Base-by-base conservation (phyloP, 1,140 invertebrate species). In the Drosophila santomea region DNA sequence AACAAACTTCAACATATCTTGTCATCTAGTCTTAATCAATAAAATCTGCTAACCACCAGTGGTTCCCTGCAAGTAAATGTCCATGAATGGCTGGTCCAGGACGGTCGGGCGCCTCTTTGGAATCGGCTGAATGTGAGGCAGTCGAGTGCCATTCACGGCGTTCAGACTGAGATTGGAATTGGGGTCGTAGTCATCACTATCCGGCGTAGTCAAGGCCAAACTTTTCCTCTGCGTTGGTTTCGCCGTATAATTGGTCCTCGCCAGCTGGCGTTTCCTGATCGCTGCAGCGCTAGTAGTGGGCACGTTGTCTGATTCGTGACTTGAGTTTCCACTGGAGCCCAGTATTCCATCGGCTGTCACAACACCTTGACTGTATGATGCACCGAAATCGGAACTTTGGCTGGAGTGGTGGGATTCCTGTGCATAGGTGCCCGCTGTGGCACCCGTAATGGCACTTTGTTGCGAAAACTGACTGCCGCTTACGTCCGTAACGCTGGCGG, bases 51-150 rank as follows among this genome's bases (percentile, higher is more conserved):
- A 45, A 11, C 43, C 43, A 10, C 86, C 86, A 0, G 86, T 90
- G 23, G 71, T 90, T 1, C 86, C 86, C 6, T 51, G 52, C 55
- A 90, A 15, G 20, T 90, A 90, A 3, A 90, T 90, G 6, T 90
- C 75, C 82, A 82, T 73, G 0, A 57, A 59, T 0, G 14, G 10
- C 15, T 81, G 66, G 20, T 79, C 72, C 0, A 68, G 6, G 15
- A 58, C 52, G 1, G 73, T 51, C 4, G 75, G 63, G 0, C 81
- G 80, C 5, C 85, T 44, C 38, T 55, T 76, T 2, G 85, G 85
- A 5, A 90, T 86, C 0, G 85, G 85, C 36, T 90, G 85, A 11
- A 81, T 43, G 12, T 90, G 54, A 0, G 85, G 85, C 4, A 85
- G 20, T 2, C 86, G 64, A 0, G 85, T 90, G 0, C 85, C 85